Percentiles rank a stretch among this genome's conserved stretches.
These are phyloP conservation scores for Ranitomeya variabilis DNA, from an alignment of 2,113 vertebrate genomes.

Conservation along the genomic window DNA sequence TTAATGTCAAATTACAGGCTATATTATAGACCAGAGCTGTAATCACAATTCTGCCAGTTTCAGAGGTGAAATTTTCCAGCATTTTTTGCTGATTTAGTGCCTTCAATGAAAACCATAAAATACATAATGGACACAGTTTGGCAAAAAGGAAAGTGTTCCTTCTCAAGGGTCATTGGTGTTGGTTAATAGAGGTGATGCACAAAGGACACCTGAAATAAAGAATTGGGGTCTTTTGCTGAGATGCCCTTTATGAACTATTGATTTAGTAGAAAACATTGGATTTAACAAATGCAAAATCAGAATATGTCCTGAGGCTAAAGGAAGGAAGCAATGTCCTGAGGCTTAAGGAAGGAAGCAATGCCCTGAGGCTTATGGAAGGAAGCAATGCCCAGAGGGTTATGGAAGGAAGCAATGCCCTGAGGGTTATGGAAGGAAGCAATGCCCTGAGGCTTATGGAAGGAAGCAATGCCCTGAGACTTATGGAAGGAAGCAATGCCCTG, in stretches of 20 bases:
- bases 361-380: slow-evolving; percentile 75
- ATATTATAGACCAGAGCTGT: neutral
- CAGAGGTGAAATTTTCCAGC: no score
- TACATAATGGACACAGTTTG: no score
- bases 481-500: slow-evolving; percentile 79
- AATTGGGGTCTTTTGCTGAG: neutral
- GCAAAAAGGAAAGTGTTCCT: no score
- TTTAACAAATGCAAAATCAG: neutral
- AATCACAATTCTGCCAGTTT: neutral
- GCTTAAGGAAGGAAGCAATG: slow-evolving; percentile 81
- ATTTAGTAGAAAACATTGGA: neutral
- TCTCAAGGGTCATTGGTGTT: no score
- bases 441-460: slow-evolving; percentile 73
- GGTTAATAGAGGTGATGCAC: no score
- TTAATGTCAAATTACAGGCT: neutral
- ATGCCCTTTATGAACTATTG: neutral
- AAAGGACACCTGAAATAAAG: no score
- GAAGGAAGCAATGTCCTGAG: slow-evolving; percentile 74
- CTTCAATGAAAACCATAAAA: no score
- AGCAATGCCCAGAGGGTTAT: slow-evolving; percentile 72
- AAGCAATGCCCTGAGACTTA: slow-evolving; percentile 74
- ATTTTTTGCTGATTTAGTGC: no score
- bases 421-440: slow-evolving; percentile 76
- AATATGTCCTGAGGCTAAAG: slow-evolving; percentile 67
- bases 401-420: slow-evolving; percentile 69